Base-by-base conservation (phyloP, 2,797 vertebrate species). In the Neoniphon sammara region DNA sequence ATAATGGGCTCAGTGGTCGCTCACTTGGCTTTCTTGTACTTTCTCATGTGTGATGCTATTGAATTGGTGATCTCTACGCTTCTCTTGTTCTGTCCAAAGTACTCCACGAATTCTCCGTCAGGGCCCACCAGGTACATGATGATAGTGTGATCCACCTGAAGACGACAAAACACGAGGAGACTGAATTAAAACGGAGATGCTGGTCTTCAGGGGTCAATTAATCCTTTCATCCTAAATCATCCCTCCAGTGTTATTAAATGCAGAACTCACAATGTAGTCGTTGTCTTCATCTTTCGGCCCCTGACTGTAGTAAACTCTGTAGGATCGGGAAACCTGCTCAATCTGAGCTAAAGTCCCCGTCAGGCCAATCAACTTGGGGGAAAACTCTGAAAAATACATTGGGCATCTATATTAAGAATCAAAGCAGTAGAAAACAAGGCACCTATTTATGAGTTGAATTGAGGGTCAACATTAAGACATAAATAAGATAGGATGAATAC, bases 91-190 rank as follows among this genome's bases (percentile, higher is more conserved):
- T 99, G 98, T 81, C 97, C 98, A 47, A 93, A 99, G 87, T 98
- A 99, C 68, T 99, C 97, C 52, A 96, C 50, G 0, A 99, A 99
- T 15, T 92, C 83, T 9, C 97, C 97, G 27, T 97, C 95, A 0
- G 98, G 98, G 64, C 95, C 96, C 0, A 99, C 86, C 4, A 99
- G 95, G 89, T 99, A 99, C 98, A 99, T 99, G 78, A 99, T 98
- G 87, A 99, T 99, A 0, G 97, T 99, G 90, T 99, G 98, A 85
- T 99, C 98, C n/a, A 99, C 97, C 98, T 99, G n/a, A 6, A 63
- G 34, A 21, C 18, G 5, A 49, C 20, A n/a, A 56, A 11, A 52
- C 20, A 75, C 9, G 27, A 42, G 14, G 39, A 31, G 21, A 44
- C 0, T 4, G 9, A 65, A 31, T 14, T 64, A 5, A 75, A 20